Percentiles rank a stretch among this genome's conserved stretches.
These are phyloP conservation scores for Heteropelma amictum DNA, from an alignment of 2,888 invertebrate species.

Conservation along the genomic window DNA sequence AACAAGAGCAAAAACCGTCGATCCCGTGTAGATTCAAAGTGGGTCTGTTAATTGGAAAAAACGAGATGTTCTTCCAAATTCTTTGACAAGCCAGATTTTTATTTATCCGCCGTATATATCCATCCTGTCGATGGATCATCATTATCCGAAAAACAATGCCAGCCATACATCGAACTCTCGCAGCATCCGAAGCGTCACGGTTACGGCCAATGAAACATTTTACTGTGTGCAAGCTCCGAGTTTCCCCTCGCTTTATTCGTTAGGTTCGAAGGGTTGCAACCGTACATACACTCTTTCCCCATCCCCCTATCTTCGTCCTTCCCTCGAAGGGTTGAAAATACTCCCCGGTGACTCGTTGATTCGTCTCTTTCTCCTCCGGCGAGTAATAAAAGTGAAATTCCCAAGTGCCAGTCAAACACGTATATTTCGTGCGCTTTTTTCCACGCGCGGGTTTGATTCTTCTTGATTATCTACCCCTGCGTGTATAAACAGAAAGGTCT, in stretches of 20 bases:
- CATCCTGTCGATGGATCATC: neutral
- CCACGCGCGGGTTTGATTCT: no score
- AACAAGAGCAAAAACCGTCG: no score
- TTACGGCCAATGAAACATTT: conserved; percentile 25
- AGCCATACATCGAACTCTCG: neutral
- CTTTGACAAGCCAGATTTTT: no score
- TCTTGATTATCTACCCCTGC: no score
- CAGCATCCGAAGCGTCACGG: conserved; percentile 12
- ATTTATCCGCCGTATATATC: no score
- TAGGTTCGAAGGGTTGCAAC: neutral
- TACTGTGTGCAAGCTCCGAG: neutral
- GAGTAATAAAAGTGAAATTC: conserved; percentile 18
- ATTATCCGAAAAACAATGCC: neutral
- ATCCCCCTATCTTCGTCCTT: neutral
- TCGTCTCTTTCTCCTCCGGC: no score
- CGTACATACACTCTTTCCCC: neutral
- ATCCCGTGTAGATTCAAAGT: no score
- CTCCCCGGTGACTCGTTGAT: neutral
- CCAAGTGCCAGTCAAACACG: neutral
- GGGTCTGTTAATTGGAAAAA: no score
- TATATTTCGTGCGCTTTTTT: neutral
- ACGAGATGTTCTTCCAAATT: no score
- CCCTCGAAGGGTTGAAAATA: neutral
- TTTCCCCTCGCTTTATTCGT: neutral
- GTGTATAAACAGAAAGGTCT: no score